phyloP scores from a whole-genome alignment of 2,888 invertebrate genomes.

The Rugalucina vietnamica region DNA sequence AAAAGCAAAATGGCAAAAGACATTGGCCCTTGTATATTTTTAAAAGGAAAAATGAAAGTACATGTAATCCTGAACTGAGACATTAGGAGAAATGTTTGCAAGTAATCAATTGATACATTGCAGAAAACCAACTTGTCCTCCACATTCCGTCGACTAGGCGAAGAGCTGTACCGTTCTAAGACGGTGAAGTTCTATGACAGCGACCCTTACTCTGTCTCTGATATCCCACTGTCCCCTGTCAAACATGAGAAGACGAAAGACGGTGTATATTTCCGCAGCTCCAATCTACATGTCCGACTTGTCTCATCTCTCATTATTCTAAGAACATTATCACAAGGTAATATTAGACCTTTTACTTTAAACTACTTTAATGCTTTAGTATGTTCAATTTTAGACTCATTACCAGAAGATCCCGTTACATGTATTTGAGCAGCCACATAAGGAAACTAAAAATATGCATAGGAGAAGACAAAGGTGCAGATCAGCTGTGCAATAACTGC shows the following conservation, averaged over 20 bases:
- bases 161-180: slow-evolving; percentile 80
- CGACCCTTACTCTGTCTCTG: slow-evolving; percentile 53
- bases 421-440: too few relatives aligned
- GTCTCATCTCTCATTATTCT: slow-evolving; percentile 80
- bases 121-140: slow-evolving; percentile 78
- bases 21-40: too few relatives aligned
- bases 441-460: too few relatives aligned
- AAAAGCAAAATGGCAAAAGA: too few relatives aligned
- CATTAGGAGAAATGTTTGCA: neutral
- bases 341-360: too few relatives aligned
- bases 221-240: slow-evolving; percentile 50
- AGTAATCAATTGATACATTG: too few relatives aligned
- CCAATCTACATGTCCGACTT: slow-evolving; percentile 78
- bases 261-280: slow-evolving; percentile 77
- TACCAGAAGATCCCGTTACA: too few relatives aligned
- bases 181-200: slow-evolving; percentile 64
- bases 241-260: slow-evolving; percentile 72
- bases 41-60: too few relatives aligned
- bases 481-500: too few relatives aligned
- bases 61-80: neutral
- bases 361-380: too few relatives aligned
- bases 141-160: slow-evolving; percentile 81
- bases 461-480: too few relatives aligned
- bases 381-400: too few relatives aligned
- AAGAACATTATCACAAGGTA: slow-evolving; percentile 81